Percentiles rank a stretch among this genome's conserved stretches.
These are phyloP conservation scores for Baryphthengus martii DNA, from an alignment of 2,113 vertebrate genomes.

Conservation along the genomic window DNA sequence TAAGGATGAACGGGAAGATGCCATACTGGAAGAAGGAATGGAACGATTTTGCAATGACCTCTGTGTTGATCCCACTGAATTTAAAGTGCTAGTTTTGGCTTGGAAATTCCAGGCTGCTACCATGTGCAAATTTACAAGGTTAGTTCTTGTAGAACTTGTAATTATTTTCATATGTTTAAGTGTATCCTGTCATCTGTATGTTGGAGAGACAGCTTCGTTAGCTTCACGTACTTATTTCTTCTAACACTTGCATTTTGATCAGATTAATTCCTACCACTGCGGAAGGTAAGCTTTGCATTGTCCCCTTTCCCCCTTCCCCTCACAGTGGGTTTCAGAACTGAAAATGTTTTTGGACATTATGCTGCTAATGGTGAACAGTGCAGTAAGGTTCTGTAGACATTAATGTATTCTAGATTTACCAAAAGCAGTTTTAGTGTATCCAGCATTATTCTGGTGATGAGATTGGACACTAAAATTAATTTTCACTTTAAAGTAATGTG, in stretches of 20 bases:
- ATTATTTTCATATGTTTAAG: constrained; percentile 54
- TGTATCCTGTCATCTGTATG: constrained; percentile 15
- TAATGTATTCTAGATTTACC: not conserved
- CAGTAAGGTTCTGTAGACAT: not conserved
- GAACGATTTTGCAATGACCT: constrained; percentile 97
- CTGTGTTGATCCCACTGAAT: constrained; percentile 96
- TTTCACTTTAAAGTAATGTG: not conserved
- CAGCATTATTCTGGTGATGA: not conserved
- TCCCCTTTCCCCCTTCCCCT: not conserved
- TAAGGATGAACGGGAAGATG: constrained; percentile 93
- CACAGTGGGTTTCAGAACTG: not conserved
- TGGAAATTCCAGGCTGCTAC: constrained; percentile 99
- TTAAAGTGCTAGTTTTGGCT: constrained; percentile 94
- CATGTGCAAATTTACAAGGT: constrained; percentile 99
- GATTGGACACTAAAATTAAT: not conserved
- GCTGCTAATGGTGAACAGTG: not conserved
- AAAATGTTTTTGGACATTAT: not conserved
- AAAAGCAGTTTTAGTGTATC: not conserved
- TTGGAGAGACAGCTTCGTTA: constrained; percentile 5
- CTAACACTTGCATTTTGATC: not conserved
- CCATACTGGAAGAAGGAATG: constrained; percentile 98
- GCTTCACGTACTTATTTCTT: not conserved
- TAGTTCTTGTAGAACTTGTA: constrained; percentile 65
- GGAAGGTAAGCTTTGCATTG: not conserved
- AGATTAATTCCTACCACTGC: not conserved